Conservation (phyloP, 1,140 invertebrate genomes). For the Eciton burchellii region DNA sequence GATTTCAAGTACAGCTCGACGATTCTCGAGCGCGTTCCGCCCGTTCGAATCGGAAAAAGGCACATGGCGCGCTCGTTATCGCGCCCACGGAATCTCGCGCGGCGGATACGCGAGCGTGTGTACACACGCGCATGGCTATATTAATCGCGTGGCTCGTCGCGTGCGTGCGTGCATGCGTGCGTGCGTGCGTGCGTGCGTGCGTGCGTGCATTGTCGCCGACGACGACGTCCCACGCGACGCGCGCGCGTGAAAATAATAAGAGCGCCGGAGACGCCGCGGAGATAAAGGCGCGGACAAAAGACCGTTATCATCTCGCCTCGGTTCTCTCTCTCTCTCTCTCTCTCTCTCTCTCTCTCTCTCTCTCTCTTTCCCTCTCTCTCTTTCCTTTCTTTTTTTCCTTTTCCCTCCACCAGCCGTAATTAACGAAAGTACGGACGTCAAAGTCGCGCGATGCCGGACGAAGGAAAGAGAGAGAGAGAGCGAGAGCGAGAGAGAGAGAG, state of each 20-base stretch:
- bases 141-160: constrained; percentile 56
- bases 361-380: too few species aligned
- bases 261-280: constrained; percentile 32
- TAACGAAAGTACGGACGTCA: constrained; percentile 34
- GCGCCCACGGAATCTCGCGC: constrained; percentile 18
- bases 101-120: neutral
- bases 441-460: neutral
- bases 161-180: neutral
- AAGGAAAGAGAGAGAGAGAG: neutral
- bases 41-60: neutral
- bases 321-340: too few species aligned
- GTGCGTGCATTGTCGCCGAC: neutral
- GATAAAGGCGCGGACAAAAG: constrained; percentile 42
- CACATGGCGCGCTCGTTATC: constrained; percentile 28
- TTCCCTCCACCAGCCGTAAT: too few species aligned
- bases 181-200: neutral
- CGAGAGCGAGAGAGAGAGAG: neutral
- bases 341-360: too few species aligned
- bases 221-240: constrained; percentile 52
- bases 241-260: constrained; percentile 63
- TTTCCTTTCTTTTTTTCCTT: too few species aligned
- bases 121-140: constrained; percentile 17
- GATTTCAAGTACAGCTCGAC: neutral
- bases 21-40: constrained; percentile 10
- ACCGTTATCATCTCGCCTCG: constrained; percentile 49